Base-by-base conservation (phyloP, 23 tunicate genomes). In the Botrylloides violaceus region DNA sequence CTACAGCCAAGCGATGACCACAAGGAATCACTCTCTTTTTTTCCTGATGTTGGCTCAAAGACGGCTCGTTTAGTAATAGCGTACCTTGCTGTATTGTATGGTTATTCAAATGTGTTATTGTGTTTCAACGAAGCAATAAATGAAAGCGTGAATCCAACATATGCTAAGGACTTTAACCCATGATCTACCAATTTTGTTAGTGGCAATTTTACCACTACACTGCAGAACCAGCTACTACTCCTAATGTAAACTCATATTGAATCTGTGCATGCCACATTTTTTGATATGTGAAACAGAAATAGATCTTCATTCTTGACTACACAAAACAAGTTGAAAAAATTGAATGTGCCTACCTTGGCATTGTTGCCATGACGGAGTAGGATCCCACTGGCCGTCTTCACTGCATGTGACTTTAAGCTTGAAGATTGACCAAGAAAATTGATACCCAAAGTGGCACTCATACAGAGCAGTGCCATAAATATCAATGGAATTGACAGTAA, bases 381-480 rank as follows among this genome's bases (percentile, higher is more conserved):
- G 86, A n/a, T 29, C 57, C 86, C 86, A 81, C 4, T 64, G 34
- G 20, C 73, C 86, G 65, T 73, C 2, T 19, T 29, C 64, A 23
- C 34, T 29, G 38, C 86, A 81, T 12, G 58, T 55, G 2, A 81
- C 79, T 49, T 73, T 33, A 18, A 49, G 31, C 0, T 28, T 28
- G 55, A 73, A 81, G 20, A 73, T 3, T 22, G 34, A 30, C 34
- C 73, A 63, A 21, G 49, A 66, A 49, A 87, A 76, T 82, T 84
- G 77, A 61, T 58, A 87, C 1, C 95, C 95, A 25, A 28, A 31
- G 20, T 70, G 27, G 66, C 95, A 87, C 3, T 28, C 25, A 58
- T 80, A 87, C 19, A 29, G 36, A 12, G 79, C 79, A 26, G 24
- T 68, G 25, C 74, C 74, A 68, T 37, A 1, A 37, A 68, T 70